Conservation (phyloP, 2,113 vertebrate species). For the Gambusia holbrooki region DNA sequence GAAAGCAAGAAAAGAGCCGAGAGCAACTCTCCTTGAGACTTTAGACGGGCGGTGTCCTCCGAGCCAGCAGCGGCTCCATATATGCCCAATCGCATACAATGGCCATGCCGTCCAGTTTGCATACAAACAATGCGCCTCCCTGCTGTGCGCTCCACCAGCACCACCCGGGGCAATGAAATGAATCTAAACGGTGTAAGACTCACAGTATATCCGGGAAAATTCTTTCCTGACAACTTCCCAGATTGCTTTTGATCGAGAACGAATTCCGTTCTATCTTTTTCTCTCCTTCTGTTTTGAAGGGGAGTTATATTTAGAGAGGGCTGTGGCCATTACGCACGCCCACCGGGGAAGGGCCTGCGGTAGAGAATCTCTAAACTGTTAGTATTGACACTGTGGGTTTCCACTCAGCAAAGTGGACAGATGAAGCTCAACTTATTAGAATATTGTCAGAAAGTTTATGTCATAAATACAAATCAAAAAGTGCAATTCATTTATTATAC, state of each 20-base stretch:
- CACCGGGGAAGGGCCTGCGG: slow-evolving; percentile 61
- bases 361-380: slow-evolving; percentile 19
- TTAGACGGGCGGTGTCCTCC: slow-evolving; percentile 63
- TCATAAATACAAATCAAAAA: neutral
- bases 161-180: slow-evolving; percentile 70
- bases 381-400: neutral
- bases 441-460: neutral
- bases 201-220: slow-evolving; percentile 44
- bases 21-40: slow-evolving; percentile 52
- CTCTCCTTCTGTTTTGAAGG: slow-evolving; percentile 59
- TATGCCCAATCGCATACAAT: slow-evolving; percentile 80
- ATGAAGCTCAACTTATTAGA: neutral
- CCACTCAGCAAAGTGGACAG: slow-evolving; percentile 10
- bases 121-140: slow-evolving; percentile 80
- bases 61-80: slow-evolving; percentile 71
- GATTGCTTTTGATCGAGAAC: slow-evolving; percentile 71
- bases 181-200: slow-evolving; percentile 47
- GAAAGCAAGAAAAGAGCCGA: slow-evolving; percentile 44
- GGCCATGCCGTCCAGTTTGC: slow-evolving; percentile 77
- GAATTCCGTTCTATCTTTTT: slow-evolving; percentile 48
- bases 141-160: slow-evolving; percentile 68
- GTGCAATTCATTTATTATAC: neutral
- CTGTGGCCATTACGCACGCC: slow-evolving; percentile 70
- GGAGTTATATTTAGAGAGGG: slow-evolving; percentile 74
- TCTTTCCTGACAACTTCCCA: slow-evolving; percentile 55